Conservation (phyloP, 2,888 invertebrate species). For the Andrena praecox region DNA sequence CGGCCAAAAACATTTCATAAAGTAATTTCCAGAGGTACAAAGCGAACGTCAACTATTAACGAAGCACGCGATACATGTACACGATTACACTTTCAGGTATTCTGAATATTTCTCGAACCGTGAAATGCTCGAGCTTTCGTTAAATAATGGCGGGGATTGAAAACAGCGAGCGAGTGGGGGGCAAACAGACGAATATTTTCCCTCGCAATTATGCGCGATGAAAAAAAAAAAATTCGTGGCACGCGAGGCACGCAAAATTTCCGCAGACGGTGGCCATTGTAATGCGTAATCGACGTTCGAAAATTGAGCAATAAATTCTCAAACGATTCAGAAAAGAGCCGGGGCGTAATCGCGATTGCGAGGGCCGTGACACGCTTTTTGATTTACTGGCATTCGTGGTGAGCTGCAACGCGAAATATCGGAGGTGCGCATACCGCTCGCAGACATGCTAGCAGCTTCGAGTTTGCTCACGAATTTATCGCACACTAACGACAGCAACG, state of each 20-base stretch:
- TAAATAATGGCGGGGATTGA: neutral
- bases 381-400: constrained; percentile 30
- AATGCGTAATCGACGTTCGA: constrained; percentile 22
- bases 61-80: neutral
- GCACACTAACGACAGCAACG: too few species aligned
- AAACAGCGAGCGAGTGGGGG: neutral
- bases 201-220: neutral
- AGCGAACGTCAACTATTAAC: neutral
- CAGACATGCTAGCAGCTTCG: neutral
- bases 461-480: neutral
- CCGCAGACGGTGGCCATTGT: constrained; percentile 3
- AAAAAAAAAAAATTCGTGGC: neutral
- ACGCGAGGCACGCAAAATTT: neutral
- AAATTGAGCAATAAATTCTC: constrained; percentile 37
- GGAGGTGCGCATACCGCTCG: neutral
- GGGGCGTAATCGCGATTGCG: constrained; percentile 15
- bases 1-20: neutral
- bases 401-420: constrained; percentile 20
- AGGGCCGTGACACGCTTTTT: constrained; percentile 34
- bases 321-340: constrained; percentile 9
- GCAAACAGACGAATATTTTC: constrained; percentile 5
- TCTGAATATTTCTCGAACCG: constrained; percentile 8
- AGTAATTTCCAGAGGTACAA: neutral
- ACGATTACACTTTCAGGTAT: neutral
- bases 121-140: neutral